These are phyloP conservation scores for Belgica antarctica DNA, from an alignment of 2,888 invertebrate genomes.

Conservation along the genomic window DNA sequence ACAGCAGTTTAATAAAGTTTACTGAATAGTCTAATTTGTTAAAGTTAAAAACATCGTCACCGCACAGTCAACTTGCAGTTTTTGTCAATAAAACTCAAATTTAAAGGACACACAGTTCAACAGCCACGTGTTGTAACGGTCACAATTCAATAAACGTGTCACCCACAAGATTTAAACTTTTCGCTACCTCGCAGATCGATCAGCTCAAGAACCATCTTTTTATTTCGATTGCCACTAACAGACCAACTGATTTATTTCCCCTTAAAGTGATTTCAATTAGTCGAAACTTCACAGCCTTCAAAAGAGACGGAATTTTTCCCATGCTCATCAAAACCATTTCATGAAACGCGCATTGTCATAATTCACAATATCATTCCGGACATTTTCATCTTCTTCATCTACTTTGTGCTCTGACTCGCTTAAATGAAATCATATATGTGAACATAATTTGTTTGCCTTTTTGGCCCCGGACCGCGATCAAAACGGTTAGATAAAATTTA, in stretches of 20 bases:
- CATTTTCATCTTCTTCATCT: conserved; percentile 20
- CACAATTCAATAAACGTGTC: no score
- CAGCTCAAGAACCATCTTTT: neutral
- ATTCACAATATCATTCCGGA: conserved; percentile 27
- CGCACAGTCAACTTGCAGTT: no score
- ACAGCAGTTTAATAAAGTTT: no score
- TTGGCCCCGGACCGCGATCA: conserved; percentile 27
- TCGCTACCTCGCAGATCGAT: no score
- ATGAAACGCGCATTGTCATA: conserved; percentile 21
- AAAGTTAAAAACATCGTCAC: no score
- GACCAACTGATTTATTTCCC: conserved; percentile 13
- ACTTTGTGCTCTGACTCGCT: conserved; percentile 10
- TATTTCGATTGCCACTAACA: neutral
- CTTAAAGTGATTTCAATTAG: conserved; percentile 18
- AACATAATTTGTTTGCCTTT: conserved; percentile 28
- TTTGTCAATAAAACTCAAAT: no score
- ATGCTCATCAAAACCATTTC: conserved; percentile 3
- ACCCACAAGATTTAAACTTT: no score
- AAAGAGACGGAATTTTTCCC: conserved; percentile 8
- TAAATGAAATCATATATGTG: conserved; percentile 27
- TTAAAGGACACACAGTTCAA: no score
- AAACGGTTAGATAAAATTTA: conserved; percentile 28
- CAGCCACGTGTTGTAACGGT: neutral
- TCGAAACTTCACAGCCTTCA: neutral
- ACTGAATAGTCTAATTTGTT: no score